These are phyloP conservation scores for Peromyscus leucopus DNA, from an alignment of 2,113 vertebrate species.

Conservation along the genomic window DNA sequence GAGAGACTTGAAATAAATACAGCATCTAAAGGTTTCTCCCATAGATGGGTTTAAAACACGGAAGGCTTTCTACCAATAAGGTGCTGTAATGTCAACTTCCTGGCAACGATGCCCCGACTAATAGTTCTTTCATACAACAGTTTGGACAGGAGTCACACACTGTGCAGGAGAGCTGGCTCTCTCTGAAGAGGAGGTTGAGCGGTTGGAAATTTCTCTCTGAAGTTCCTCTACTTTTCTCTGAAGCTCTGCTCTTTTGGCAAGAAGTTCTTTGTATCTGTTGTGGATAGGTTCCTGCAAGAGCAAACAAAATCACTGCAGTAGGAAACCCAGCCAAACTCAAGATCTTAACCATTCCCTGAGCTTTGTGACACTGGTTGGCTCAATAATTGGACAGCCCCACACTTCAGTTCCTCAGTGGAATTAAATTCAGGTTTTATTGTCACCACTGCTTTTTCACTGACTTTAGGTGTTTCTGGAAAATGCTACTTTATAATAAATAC, in stretches of 20 bases:
- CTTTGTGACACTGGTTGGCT: background rate
- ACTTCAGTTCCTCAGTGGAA: background rate
- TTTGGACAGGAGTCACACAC: constrained; percentile 94
- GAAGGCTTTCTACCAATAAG: constrained; percentile 62
- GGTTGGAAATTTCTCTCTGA: constrained; percentile 95
- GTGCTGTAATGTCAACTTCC: background rate
- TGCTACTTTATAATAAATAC: background rate
- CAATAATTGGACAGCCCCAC: background rate
- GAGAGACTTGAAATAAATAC: constrained; percentile 87
- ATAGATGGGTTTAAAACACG: constrained; percentile 32
- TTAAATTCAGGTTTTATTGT: background rate
- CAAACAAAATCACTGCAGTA: constrained; percentile 40
- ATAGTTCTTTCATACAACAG: constrained; percentile 89
- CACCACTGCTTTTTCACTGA: background rate
- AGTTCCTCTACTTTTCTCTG: constrained; percentile 97
- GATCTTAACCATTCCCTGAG: background rate
- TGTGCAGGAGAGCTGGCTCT: constrained; percentile 92
- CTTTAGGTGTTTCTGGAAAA: background rate
- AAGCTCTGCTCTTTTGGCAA: constrained; percentile 95
- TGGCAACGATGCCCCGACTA: background rate
- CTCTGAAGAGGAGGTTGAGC: constrained; percentile 93
- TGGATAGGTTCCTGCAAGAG: constrained; percentile 94
- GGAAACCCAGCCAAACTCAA: background rate
- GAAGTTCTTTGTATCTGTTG: constrained; percentile 95
- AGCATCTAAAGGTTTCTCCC: constrained; percentile 68